Evolutionary conservation across 1,140 invertebrate species (phyloP), one percentile per base, ranked within the genome.

Genomic region (Drosophila insularis): DNA sequence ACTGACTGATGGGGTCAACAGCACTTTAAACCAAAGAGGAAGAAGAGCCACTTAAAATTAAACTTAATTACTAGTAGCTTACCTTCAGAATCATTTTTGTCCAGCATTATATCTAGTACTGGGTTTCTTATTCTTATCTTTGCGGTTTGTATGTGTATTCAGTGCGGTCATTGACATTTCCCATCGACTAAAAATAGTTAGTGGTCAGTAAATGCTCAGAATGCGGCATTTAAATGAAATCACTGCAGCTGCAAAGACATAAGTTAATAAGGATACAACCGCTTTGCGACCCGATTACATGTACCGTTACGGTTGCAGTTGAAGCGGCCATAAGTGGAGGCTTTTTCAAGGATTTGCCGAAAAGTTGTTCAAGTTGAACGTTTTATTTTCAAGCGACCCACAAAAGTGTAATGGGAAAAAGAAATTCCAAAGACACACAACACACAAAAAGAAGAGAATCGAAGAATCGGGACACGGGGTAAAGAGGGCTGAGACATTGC

Each of bases 401-500:
- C 43, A 50, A 50, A 50, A 21, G 43, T 11, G 43, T 46, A 7
- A 46, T 19, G 43, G 17, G 6, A 46, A 46, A 46, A 14, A 8
- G 2, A 6, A 14, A 50, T 10, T 7, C 17, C 43, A 13, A 2
- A 50, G 17, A 50, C 43, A 19, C 8, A 50, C 17, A 50, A 11
- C 43, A 21, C 6, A 19, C 13, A 50, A 50, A 11, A 50, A 0
- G 13, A 19, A 21, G 43, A 19, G 14, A 50, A 10, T 11, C 43
- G 39, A 40, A 17, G 14, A 17, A 2, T 27, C 27, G 17, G 43
- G 4, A 21, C 3, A 43, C 27, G n/a, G 14, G 40, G 14, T 17
- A 10, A 17, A 1, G 17, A 39, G 8, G 73, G 43, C 21, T 61
- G 68, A 67, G 50, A 78, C 39, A 35, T n/a, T n/a, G n/a, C n/a